A percentile compares a stretch with the other conserved stretches of the same genome.
Conservation (phyloP, 2,797 vertebrate genomes). For the Sebastes kiyomatsui region DNA sequence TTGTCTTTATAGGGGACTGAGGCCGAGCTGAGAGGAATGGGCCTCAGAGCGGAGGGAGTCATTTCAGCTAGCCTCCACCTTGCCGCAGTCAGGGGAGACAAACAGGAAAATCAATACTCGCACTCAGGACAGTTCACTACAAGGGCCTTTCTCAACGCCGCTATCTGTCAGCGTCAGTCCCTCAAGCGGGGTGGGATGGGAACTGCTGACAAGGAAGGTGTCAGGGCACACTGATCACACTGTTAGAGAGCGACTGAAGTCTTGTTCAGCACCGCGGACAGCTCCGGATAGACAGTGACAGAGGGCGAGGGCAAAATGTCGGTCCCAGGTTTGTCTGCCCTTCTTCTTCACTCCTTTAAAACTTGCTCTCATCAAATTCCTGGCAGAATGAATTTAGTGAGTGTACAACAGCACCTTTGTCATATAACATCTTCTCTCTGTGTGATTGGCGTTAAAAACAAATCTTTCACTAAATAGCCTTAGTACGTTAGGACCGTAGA, state of each 20-base stretch:
- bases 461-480: background rate
- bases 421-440: background rate
- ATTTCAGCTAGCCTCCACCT: conserved; percentile 61
- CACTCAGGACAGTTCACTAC: conserved; percentile 78
- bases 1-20: conserved; percentile 25
- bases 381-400: background rate
- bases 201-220: conserved; percentile 80
- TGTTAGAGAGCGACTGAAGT: conserved; percentile 57
- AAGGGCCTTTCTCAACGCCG: conserved; percentile 69
- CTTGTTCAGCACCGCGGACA: conserved; percentile 73
- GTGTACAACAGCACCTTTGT: background rate
- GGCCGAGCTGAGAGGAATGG: conserved; percentile 23
- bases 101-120: conserved; percentile 81
- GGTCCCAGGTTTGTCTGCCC: background rate
- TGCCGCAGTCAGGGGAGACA: conserved; percentile 73
- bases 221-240: conserved; percentile 71
- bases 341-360: conserved; percentile 1
- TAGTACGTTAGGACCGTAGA: background rate
- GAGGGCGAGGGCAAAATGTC: conserved; percentile 2
- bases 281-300: conserved; percentile 38
- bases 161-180: conserved; percentile 78
- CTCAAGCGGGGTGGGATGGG: conserved; percentile 62
- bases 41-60: conserved; percentile 54
- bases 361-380: background rate
- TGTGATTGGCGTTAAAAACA: background rate